A percentile compares a stretch with the other conserved stretches of the same genome.
phyloP scores from a whole-genome alignment of 1,140 invertebrate genomes.

The Dendrolimus punctatus region DNA sequence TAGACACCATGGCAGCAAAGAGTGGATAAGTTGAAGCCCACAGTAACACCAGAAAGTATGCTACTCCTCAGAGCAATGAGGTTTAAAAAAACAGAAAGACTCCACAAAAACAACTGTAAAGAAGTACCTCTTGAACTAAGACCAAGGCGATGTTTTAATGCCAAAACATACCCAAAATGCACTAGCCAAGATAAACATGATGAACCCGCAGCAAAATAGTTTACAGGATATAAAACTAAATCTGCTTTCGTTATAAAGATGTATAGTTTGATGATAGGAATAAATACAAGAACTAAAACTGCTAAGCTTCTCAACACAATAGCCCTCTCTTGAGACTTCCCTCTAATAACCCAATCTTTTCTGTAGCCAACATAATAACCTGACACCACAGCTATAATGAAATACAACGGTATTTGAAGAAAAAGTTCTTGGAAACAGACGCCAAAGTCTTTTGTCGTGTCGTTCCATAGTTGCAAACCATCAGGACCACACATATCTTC shows the following conservation, averaged over 20 bases:
- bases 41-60: conserved; percentile 44
- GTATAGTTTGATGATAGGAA: conserved; percentile 79
- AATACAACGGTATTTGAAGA: conserved; percentile 80
- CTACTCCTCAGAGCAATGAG: conserved; percentile 72
- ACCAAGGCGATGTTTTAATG: conserved; percentile 76
- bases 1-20: conserved; percentile 74
- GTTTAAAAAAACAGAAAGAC: conserved; percentile 75
- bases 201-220: conserved; percentile 79
- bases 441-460: conserved; percentile 79
- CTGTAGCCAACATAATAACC: conserved; percentile 83
- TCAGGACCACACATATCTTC: conserved; percentile 80
- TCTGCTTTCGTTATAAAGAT: conserved; percentile 66
- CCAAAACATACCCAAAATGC: conserved; percentile 82
- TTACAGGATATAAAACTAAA: conserved; percentile 71
- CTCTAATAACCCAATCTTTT: conserved; percentile 70
- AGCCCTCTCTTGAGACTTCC: conserved; percentile 73
- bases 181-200: conserved; percentile 84
- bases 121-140: conserved; percentile 82
- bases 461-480: conserved; percentile 77
- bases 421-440: conserved; percentile 87
- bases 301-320: conserved; percentile 77
- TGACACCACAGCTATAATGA: conserved; percentile 80
- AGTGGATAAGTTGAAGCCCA: conserved; percentile 66
- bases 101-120: conserved; percentile 77
- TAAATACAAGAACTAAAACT: conserved; percentile 74